Percentiles rank a stretch among this genome's conserved stretches.
phyloP scores from a whole-genome alignment of 2,797 vertebrate species.

The Enteromius afrohamiltoni region DNA sequence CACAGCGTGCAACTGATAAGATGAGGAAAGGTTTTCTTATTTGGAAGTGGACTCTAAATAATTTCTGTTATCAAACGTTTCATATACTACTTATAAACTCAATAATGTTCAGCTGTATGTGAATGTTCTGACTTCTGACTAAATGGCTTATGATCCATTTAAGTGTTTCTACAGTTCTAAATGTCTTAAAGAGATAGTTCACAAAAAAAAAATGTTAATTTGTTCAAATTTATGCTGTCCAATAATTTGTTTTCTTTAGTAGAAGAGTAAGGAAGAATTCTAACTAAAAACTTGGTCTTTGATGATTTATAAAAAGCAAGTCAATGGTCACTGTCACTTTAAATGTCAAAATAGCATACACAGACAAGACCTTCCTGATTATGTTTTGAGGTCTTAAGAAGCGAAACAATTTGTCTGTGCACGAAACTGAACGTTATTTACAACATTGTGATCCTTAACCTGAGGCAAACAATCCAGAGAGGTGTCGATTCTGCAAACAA shows the following conservation, averaged over 20 bases:
- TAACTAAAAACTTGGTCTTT: not conserved
- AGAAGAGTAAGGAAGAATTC: not conserved
- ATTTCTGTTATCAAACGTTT: conserved; percentile 25
- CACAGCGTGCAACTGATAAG: conserved; percentile 48
- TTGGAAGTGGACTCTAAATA: conserved; percentile 14
- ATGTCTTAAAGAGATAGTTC: not conserved
- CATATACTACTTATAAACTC: not conserved
- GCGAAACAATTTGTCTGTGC: not conserved
- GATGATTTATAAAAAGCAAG: not conserved
- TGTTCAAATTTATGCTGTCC: not conserved
- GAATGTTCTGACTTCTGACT: not conserved
- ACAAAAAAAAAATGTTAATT: not conserved
- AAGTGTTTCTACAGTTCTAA: not conserved
- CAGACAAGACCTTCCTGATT: not conserved
- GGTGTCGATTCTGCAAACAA: too few relatives aligned
- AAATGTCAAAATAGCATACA: not conserved
- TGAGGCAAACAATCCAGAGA: too few relatives aligned
- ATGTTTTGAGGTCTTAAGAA: not conserved
- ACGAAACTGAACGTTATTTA: not conserved
- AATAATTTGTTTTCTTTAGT: not conserved
- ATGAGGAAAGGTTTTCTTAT: conserved; percentile 11
- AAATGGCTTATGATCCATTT: not conserved
- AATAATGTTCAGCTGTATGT: not conserved
- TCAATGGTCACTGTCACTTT: not conserved
- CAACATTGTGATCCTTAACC: not conserved